phyloP scores from a whole-genome alignment of 2,797 vertebrate genomes.

The Silurus lanzhouensis region DNA sequence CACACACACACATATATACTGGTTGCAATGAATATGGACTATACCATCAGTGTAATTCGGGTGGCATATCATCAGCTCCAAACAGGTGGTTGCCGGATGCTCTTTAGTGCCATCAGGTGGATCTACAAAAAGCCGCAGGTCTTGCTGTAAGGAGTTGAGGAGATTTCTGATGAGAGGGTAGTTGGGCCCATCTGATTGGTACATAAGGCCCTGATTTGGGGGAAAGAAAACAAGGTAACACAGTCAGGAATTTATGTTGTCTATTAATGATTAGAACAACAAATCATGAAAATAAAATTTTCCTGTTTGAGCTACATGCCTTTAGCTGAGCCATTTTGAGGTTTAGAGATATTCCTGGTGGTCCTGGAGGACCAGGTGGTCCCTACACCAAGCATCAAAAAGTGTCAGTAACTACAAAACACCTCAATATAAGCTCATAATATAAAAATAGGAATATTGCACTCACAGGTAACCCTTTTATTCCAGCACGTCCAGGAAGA shows the following conservation, averaged over 20 bases:
- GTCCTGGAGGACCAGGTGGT: slow-evolving; percentile 72
- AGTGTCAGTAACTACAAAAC: neutral
- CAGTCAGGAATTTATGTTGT: neutral
- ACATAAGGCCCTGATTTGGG: slow-evolving; percentile 61
- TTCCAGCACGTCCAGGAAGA: slow-evolving; percentile 66
- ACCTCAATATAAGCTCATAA: neutral
- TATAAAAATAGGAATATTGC: neutral
- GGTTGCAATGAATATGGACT: slow-evolving; percentile 27
- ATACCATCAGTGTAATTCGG: slow-evolving; percentile 74
- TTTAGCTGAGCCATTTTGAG: slow-evolving; percentile 71
- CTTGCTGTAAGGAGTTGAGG: slow-evolving; percentile 70
- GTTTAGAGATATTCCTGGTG: slow-evolving; percentile 63
- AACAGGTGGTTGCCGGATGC: slow-evolving; percentile 78
- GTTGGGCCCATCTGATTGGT: slow-evolving; percentile 68
- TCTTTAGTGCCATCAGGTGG: slow-evolving; percentile 79
- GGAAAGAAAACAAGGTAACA: neutral
- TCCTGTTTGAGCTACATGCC: slow-evolving; percentile 61
- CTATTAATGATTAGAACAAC: too few relatives aligned
- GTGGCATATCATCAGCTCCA: slow-evolving; percentile 79
- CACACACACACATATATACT: too few relatives aligned
- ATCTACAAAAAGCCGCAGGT: slow-evolving; percentile 71
- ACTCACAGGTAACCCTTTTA: slow-evolving; percentile 73
- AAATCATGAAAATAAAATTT: neutral
- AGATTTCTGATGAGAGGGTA: slow-evolving; percentile 65
- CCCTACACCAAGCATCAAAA: slow-evolving; percentile 67